These are phyloP conservation scores for Magallana nippona DNA, from an alignment of 2,888 invertebrate species.

Conservation along the genomic window DNA sequence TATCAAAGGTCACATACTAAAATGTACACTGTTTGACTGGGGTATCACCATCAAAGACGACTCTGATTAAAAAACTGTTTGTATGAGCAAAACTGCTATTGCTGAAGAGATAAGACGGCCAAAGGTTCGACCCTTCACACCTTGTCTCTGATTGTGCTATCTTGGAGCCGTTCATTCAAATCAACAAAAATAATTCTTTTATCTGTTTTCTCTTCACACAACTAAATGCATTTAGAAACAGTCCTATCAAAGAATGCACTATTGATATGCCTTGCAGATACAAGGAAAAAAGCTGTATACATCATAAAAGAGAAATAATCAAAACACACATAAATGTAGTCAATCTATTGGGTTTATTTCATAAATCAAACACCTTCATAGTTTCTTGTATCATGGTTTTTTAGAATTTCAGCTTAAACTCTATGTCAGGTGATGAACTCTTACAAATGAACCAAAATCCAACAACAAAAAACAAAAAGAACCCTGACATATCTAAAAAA, in stretches of 20 bases:
- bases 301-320: no score
- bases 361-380: no score
- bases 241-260: background rate
- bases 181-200: conserved; percentile 15
- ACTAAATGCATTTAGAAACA: background rate
- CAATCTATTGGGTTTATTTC: no score
- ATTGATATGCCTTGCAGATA: background rate
- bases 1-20: conserved; percentile 12
- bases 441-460: no score
- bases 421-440: no score
- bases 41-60: conserved; percentile 15
- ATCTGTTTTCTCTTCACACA: background rate
- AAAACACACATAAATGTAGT: no score
- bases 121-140: background rate
- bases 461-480: no score
- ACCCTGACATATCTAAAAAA: no score
- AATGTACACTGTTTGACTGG: background rate
- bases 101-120: background rate
- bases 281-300: no score
- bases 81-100: background rate
- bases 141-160: conserved; percentile 15
- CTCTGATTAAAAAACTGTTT: background rate
- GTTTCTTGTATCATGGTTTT: no score
- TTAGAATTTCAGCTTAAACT: no score
- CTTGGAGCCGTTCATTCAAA: conserved; percentile 3